A percentile compares a stretch with the other conserved stretches of the same genome.
Conservation (phyloP, 2,113 vertebrate genomes). For the Orycteropus afer region DNA sequence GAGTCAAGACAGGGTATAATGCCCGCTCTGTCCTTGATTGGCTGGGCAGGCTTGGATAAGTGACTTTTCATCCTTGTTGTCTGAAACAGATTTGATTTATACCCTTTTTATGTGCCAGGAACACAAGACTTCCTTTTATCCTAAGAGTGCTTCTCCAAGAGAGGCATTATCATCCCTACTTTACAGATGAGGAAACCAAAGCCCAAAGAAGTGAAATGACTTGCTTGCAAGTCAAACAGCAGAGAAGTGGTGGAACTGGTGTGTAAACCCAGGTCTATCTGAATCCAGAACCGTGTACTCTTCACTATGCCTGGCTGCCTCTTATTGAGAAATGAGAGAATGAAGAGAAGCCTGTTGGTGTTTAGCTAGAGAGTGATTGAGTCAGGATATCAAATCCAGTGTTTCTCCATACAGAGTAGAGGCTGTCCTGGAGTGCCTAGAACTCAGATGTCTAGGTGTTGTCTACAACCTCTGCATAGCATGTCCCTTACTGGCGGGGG, state of each 20-base stretch:
- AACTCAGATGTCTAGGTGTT: not conserved
- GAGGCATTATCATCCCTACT: no score
- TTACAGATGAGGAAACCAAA: no score
- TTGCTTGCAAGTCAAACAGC: not conserved
- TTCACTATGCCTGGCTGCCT: not conserved
- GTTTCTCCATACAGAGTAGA: not conserved
- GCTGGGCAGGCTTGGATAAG: not conserved
- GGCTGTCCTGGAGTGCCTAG: not conserved
- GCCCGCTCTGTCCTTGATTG: not conserved
- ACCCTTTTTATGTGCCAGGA: not conserved
- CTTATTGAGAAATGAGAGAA: not conserved
- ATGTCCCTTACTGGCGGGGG: not conserved
- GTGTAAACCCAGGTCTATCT: not conserved
- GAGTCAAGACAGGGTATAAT: not conserved
- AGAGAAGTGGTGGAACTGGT: not conserved
- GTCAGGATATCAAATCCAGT: not conserved
- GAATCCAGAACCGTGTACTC: not conserved
- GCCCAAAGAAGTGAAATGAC: no score
- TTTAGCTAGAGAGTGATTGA: not conserved
- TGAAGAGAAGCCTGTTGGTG: not conserved
- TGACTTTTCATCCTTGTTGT: not conserved
- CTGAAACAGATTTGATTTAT: constrained; percentile 13
- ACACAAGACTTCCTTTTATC: constrained; percentile 8
- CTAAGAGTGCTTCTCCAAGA: not conserved
- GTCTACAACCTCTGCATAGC: not conserved